A percentile compares a stretch with the other conserved stretches of the same genome.
Conservation (phyloP, 2,888 invertebrate species). For the Watsonalla binaria region DNA sequence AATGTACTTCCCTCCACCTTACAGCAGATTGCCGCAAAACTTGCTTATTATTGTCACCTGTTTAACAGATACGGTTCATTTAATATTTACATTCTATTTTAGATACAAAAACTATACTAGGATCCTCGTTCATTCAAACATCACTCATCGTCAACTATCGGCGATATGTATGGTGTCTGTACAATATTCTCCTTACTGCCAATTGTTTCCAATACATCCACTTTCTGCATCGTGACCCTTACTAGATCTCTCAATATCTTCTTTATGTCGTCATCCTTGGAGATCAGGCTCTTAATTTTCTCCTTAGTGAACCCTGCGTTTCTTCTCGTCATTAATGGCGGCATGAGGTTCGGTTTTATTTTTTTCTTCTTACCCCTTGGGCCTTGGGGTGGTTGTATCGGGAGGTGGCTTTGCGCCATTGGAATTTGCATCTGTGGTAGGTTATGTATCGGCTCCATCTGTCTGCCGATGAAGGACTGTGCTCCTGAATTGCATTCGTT, state of each 20-base stretch:
- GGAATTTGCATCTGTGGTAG: conserved; percentile 7
- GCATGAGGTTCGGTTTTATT: conserved; percentile 18
- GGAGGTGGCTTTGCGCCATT: conserved; percentile 9
- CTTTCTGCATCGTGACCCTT: conserved; percentile 68
- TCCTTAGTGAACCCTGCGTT: conserved; percentile 51
- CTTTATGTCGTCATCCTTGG: conserved; percentile 63
- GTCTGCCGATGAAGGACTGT: conserved; percentile 19
- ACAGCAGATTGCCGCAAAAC: too few relatives aligned
- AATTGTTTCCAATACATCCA: conserved; percentile 50
- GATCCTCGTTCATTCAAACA: too few relatives aligned
- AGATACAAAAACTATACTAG: too few relatives aligned
- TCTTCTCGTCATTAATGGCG: conserved; percentile 37
- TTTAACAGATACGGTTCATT: too few relatives aligned
- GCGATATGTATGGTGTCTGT: neutral
- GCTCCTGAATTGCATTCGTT: conserved; percentile 34
- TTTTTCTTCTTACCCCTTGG: conserved; percentile 38
- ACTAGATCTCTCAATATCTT: conserved; percentile 66
- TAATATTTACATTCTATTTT: too few relatives aligned
- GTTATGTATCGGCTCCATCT: conserved; percentile 17
- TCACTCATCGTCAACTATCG: neutral
- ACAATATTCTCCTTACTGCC: conserved; percentile 19
- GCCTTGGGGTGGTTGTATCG: conserved; percentile 14
- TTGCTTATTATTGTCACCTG: too few relatives aligned
- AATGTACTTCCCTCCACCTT: too few relatives aligned
- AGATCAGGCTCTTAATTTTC: conserved; percentile 54